Percentiles rank a stretch among this genome's conserved stretches.
Evolutionary conservation across 1,140 invertebrate genomes (phyloP).

Genomic region (Papilio polyxenes): DNA sequence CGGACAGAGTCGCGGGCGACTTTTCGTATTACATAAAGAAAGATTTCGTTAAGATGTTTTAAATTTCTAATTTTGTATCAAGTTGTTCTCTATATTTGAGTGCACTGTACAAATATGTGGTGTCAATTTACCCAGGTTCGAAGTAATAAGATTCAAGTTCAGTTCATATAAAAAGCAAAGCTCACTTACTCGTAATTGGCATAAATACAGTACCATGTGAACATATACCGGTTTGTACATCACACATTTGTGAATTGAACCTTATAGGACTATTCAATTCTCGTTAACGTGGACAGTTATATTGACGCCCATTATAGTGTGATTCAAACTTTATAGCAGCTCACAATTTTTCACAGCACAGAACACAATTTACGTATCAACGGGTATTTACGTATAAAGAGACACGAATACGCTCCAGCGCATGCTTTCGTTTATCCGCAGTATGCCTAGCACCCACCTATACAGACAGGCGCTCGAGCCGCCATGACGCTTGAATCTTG

Average conservation of each 20-base stretch:
- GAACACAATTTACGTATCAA: no score
- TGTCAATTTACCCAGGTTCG: background rate
- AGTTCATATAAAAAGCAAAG: background rate
- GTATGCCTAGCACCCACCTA: no score
- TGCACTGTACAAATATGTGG: background rate
- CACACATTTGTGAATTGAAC: conserved; percentile 6
- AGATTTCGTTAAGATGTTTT: no score
- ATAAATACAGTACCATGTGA: background rate
- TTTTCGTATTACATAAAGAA: no score
- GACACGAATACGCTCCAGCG: background rate
- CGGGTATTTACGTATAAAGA: no score
- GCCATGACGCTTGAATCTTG: background rate
- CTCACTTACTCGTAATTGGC: background rate
- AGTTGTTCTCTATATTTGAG: background rate
- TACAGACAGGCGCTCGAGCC: background rate
- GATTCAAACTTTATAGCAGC: background rate
- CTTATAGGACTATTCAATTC: conserved; percentile 9
- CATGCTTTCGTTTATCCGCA: no score
- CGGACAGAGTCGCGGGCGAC: no score
- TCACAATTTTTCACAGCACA: background rate
- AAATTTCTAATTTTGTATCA: no score
- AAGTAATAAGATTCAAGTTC: background rate
- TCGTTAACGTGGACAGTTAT: background rate
- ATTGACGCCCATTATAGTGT: background rate
- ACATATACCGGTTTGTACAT: background rate